A percentile compares a stretch with the other conserved stretches of the same genome.
These are phyloP conservation scores for Pinna nobilis DNA, from an alignment of 1,140 invertebrate species.

Conservation along the genomic window DNA sequence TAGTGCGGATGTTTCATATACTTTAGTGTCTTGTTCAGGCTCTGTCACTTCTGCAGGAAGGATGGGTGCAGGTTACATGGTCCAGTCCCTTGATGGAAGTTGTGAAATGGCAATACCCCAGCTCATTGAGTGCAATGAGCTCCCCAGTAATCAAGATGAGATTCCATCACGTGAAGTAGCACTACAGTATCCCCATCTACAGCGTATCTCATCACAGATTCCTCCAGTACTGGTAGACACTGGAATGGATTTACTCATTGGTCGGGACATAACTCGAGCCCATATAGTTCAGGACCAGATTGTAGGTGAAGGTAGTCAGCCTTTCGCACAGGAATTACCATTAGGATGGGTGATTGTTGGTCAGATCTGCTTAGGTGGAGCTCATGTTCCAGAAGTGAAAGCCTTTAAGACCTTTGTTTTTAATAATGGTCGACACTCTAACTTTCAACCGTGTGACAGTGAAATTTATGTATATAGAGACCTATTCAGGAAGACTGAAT, in stretches of 20 bases:
- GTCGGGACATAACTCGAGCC: constrained; percentile 29
- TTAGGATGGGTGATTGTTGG: constrained; percentile 48
- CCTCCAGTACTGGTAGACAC: neutral
- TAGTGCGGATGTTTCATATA: neutral
- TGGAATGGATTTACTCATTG: constrained; percentile 32
- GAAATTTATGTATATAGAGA: neutral
- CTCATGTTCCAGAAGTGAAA: neutral
- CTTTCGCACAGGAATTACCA: constrained; percentile 36
- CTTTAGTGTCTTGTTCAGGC: constrained; percentile 14
- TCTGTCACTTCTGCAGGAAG: neutral
- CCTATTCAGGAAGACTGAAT: constrained; percentile 7
- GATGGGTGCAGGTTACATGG: neutral
- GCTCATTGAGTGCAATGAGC: constrained; percentile 37
- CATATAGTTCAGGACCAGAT: constrained; percentile 38
- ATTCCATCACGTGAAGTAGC: constrained; percentile 41
- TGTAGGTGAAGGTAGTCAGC: constrained; percentile 6
- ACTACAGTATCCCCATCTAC: constrained; percentile 20
- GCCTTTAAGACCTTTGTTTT: neutral
- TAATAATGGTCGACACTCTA: neutral
- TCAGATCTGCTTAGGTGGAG: neutral
- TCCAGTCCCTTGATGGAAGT: constrained; percentile 5
- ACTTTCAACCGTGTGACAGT: constrained; percentile 1
- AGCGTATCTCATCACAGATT: constrained; percentile 5
- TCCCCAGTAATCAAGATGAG: constrained; percentile 43
- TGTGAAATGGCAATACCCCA: too few species aligned